Evolutionary conservation across 2,888 invertebrate genomes (phyloP), one percentile per base, ranked within the genome.

Genomic region (Microctonus aethiopoides): DNA sequence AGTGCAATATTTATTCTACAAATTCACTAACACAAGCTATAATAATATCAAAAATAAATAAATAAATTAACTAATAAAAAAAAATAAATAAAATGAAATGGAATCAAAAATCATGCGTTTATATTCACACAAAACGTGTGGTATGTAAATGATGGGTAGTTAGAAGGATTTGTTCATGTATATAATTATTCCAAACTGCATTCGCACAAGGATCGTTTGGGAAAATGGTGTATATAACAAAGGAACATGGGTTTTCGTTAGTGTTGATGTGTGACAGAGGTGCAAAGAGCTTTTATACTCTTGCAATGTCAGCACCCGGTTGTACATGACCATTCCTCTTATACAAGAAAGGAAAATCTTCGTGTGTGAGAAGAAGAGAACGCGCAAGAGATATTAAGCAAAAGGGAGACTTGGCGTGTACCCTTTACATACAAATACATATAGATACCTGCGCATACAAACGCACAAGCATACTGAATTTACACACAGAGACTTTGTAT

Each of bases 221-320:
- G 16, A 46, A 3, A 46, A 46, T 20, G 46, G 54, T 54, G 5
- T 41, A 54, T n/a, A 24, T 22, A 54, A 22, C 24, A 13, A 54
- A 54, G 26, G 54, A 54, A 54, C 54, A 54, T 26, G 54, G 26
- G 16, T 54, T 54, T 24, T 26, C 11, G 26, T 24, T 26, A 24
- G 54, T 46, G 46, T 4, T 46, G 20, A n/a, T 46, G 24, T 52
- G 51, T 52, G 24, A 16, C 20, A 51, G 46, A 54, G 54, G 54
- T 54, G 54, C 13, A 24, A 26, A 46, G 54, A 54, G 54, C 54
- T 26, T 54, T 54, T 54, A 54, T 54, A 24, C 54, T 54, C 24
- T 46, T 16, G 54, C 54, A 24, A 26, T 54, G 54, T 26, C 54
- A 26, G 24, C 54, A 13, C 26, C 26, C 54, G n/a, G 54, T 54